Conservation (phyloP, 2,888 invertebrate genomes). For the Caenorhabditis sp. region DNA sequence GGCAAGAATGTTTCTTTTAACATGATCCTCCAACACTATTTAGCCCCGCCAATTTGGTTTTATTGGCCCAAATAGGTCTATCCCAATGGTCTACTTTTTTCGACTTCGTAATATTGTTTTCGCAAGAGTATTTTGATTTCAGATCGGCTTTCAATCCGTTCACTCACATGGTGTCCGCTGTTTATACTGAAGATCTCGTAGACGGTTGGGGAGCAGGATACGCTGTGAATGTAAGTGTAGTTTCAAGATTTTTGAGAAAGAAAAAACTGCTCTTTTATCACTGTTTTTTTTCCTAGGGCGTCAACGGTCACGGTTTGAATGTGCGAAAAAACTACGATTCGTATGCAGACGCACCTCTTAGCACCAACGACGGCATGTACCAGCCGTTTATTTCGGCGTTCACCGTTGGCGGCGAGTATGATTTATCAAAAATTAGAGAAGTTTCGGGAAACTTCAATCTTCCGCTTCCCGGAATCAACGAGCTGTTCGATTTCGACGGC, state of each 20-base stretch:
- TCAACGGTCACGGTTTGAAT: conserved; percentile 59
- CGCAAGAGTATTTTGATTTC: conserved; percentile 1
- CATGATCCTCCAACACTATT: no score
- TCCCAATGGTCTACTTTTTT: no score
- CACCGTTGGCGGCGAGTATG: conserved; percentile 59
- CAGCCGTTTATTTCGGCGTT: conserved; percentile 55
- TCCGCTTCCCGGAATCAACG: conserved; percentile 61
- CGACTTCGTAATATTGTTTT: no score
- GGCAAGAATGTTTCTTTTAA: no score
- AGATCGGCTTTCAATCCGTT: conserved; percentile 65
- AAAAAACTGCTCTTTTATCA: neutral
- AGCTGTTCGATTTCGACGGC: conserved; percentile 64
- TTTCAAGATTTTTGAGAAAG: neutral
- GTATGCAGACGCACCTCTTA: conserved; percentile 58
- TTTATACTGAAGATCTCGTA: conserved; percentile 63
- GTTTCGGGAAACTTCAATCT: conserved; percentile 60
- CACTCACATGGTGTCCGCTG: conserved; percentile 60
- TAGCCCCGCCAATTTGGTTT: no score
- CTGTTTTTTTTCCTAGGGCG: conserved; percentile 44
- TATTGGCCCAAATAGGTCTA: no score
- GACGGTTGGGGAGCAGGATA: conserved; percentile 65
- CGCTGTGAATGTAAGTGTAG: conserved; percentile 60
- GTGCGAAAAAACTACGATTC: conserved; percentile 61
- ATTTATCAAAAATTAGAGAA: conserved; percentile 58
- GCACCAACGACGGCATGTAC: conserved; percentile 50